Percentiles rank a stretch among this genome's conserved stretches.
Evolutionary conservation across 2,113 vertebrate genomes (phyloP).

Genomic region (Hassar affinis): DNA sequence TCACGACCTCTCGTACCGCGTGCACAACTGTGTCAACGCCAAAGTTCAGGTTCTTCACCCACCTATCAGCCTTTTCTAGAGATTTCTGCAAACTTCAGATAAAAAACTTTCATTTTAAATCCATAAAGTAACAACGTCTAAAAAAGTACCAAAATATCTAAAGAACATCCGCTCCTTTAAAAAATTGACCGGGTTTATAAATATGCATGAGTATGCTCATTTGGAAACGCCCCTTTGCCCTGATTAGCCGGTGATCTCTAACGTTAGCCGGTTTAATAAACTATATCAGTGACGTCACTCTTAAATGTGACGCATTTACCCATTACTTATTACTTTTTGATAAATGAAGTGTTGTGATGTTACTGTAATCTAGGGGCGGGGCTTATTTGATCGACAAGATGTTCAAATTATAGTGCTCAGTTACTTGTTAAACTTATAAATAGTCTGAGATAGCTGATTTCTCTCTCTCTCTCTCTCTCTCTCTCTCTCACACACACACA

Average conservation of each 20-base stretch:
- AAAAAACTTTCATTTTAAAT: too few relatives aligned
- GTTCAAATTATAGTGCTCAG: not conserved
- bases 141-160: not conserved
- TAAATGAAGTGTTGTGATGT: not conserved
- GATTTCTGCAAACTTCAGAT: too few relatives aligned
- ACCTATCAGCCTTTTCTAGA: not conserved
- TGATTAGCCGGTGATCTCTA: not conserved
- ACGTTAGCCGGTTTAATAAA: not conserved
- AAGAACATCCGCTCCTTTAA: not conserved
- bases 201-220: not conserved
- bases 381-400: not conserved
- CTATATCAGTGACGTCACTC: not conserved
- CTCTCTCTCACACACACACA: constrained; percentile 66
- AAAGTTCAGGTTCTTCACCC: constrained; percentile 81
- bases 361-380: not conserved
- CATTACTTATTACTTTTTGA: not conserved
- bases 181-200: not conserved
- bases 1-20: constrained; percentile 80
- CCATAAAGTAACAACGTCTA: not conserved
- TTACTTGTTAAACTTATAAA: not conserved
- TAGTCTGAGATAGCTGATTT: not conserved
- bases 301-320: not conserved
- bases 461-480: too few relatives aligned
- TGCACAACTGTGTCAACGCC: constrained; percentile 75
- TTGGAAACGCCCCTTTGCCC: not conserved